Conservation (phyloP, 2,888 invertebrate species). For the Agapostemon virescens region DNA sequence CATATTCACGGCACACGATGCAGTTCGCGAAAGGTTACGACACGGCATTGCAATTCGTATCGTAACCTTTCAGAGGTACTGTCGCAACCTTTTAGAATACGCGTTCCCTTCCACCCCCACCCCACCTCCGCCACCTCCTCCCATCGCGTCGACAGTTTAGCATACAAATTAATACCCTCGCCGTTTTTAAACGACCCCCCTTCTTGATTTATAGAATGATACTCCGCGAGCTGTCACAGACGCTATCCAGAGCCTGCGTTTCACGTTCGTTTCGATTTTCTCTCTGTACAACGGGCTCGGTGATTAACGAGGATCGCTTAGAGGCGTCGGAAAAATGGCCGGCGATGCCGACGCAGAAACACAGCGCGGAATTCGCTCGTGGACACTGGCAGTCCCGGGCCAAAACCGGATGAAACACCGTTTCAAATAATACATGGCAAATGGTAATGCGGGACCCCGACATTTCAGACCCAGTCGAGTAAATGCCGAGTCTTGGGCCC, state of each 20-base stretch:
- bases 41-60: slow-evolving; percentile 66
- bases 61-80: slow-evolving; percentile 64
- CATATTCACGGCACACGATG: slow-evolving; percentile 47
- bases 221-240: slow-evolving; percentile 19
- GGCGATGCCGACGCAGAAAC: slow-evolving; percentile 1
- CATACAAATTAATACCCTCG: slow-evolving; percentile 62
- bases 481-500: no score
- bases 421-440: no score
- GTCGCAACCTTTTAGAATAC: slow-evolving; percentile 64
- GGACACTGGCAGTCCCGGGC: neutral
- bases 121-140: neutral
- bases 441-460: no score
- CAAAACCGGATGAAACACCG: no score
- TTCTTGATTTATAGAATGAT: slow-evolving; percentile 59
- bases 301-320: slow-evolving; percentile 23
- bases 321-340: neutral
- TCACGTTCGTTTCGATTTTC: slow-evolving; percentile 26
- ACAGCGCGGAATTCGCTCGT: neutral
- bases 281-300: neutral
- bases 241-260: neutral
- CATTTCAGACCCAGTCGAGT: no score
- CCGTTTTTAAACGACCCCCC: slow-evolving; percentile 42
- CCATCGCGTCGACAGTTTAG: slow-evolving; percentile 45
- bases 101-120: slow-evolving; percentile 25
- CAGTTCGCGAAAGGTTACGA: slow-evolving; percentile 64